phyloP scores from a whole-genome alignment of 2,888 invertebrate species.

The Heliconius sara region DNA sequence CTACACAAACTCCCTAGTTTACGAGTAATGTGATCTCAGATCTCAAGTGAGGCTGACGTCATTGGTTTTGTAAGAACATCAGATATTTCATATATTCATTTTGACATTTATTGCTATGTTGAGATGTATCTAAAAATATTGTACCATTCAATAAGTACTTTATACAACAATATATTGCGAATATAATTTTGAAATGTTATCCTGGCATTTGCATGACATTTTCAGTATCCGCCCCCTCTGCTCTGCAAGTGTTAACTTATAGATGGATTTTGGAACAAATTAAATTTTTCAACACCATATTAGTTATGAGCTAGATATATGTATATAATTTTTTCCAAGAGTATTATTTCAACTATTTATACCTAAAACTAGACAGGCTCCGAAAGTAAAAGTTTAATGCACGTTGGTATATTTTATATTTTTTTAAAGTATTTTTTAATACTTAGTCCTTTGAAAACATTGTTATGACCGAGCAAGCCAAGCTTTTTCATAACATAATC shows the following conservation, averaged over 20 bases:
- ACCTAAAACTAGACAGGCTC: too few species aligned
- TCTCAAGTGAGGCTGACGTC: slow-evolving; percentile 34
- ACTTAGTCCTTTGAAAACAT: too few species aligned
- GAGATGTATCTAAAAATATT: slow-evolving; percentile 22
- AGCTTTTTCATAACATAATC: too few species aligned
- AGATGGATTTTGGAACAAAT: neutral
- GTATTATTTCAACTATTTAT: too few species aligned
- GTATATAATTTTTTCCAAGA: too few species aligned
- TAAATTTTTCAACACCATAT: neutral
- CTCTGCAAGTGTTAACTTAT: neutral
- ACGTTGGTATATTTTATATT: too few species aligned
- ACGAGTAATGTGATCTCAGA: slow-evolving; percentile 33
- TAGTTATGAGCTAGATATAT: too few species aligned
- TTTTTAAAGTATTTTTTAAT: too few species aligned
- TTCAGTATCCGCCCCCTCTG: neutral
- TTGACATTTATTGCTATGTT: slow-evolving; percentile 17
- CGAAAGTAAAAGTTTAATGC: too few species aligned
- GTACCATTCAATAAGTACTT: neutral
- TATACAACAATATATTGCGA: neutral
- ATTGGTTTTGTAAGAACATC: slow-evolving; percentile 22
- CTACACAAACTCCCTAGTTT: neutral
- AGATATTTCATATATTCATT: slow-evolving; percentile 6
- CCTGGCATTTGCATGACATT: slow-evolving; percentile 17
- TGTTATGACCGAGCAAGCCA: too few species aligned
- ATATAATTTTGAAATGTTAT: slow-evolving; percentile 14